phyloP scores from a whole-genome alignment of 2,888 invertebrate genomes.

The Athrips mouffetella region DNA sequence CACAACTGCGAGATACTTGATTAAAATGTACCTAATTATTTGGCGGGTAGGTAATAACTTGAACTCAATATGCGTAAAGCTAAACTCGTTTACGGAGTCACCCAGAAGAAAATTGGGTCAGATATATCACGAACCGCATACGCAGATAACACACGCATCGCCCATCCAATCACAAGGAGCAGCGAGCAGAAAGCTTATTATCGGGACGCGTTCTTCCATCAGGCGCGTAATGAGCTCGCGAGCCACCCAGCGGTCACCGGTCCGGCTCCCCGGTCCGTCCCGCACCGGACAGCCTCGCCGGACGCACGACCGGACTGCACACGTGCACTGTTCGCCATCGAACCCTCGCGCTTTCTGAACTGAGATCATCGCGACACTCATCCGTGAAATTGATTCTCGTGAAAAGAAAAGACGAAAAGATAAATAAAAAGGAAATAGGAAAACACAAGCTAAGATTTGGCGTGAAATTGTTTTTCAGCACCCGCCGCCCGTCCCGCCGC shows the following conservation, averaged over 20 bases:
- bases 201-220: conserved; percentile 61
- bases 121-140: conserved; percentile 58
- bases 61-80: conserved; percentile 36
- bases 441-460: conserved; percentile 79
- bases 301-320: conserved; percentile 34
- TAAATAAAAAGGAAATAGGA: conserved; percentile 79
- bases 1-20: conserved; percentile 25
- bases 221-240: conserved; percentile 53
- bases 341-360: conserved; percentile 69
- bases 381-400: conserved; percentile 78
- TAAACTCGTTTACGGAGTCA: conserved; percentile 47
- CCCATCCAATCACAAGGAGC: conserved; percentile 71
- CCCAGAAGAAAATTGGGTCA: conserved; percentile 65
- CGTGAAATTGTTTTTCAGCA: conserved; percentile 78
- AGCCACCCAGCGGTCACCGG: conserved; percentile 24
- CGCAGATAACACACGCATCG: conserved; percentile 72
- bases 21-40: conserved; percentile 38
- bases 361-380: conserved; percentile 76
- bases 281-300: conserved; percentile 23
- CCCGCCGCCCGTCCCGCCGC: conserved; percentile 54
- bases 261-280: conserved; percentile 34
- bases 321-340: conserved; percentile 43
- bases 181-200: conserved; percentile 71
- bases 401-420: conserved; percentile 77
- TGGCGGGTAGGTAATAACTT: conserved; percentile 27